phyloP scores from a whole-genome alignment of 2,113 vertebrate species.

The Myotis davidii region DNA sequence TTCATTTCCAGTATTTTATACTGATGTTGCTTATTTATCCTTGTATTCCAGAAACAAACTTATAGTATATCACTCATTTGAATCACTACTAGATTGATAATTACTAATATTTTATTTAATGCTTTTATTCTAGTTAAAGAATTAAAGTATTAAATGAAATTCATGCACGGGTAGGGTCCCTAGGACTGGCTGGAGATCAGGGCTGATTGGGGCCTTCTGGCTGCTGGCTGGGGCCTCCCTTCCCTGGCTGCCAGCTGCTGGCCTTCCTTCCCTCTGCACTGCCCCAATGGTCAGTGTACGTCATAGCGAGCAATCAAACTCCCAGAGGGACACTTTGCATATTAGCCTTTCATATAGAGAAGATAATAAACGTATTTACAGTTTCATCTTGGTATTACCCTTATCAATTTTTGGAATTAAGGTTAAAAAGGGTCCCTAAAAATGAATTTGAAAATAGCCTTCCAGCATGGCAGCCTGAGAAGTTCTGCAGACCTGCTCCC shows the following conservation, averaged over 20 bases:
- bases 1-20: neutral
- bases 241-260: too few species aligned
- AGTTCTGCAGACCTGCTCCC: neutral
- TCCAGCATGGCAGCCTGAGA: neutral
- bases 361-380: neutral
- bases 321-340: too few species aligned
- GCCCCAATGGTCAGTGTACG: too few species aligned
- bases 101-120: neutral
- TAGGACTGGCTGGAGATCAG: too few species aligned
- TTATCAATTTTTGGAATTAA: constrained; percentile 34
- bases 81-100: neutral
- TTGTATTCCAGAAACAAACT: neutral
- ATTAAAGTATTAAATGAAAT: too few species aligned
- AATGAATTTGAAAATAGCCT: neutral
- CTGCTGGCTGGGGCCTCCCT: too few species aligned
- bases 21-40: neutral
- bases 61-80: neutral
- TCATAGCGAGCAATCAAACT: too few species aligned
- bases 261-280: too few species aligned
- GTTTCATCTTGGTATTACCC: neutral
- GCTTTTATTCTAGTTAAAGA: neutral
- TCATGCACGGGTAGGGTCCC: too few species aligned
- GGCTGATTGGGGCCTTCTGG: too few species aligned
- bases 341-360: too few species aligned
- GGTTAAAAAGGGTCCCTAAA: neutral